Evolutionary conservation across 2,888 invertebrate species (phyloP), one percentile per base, ranked within the genome.

Genomic region (Rotaria socialis): DNA sequence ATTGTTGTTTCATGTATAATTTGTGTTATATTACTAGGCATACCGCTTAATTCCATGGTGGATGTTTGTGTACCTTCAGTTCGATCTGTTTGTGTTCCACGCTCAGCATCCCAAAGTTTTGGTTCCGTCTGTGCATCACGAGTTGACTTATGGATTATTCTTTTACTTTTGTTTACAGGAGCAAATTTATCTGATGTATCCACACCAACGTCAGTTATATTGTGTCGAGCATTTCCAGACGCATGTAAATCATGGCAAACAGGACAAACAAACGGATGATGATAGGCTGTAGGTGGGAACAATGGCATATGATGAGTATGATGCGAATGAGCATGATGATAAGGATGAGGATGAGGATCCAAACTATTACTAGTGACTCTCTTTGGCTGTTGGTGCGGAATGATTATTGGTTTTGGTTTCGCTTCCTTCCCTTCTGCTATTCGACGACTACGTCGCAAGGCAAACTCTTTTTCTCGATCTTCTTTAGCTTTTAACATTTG

Each of bases 21-120:
- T 67, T 67, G 14, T 35, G 67, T 67, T 35, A 67, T 14, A 67
- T 67, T 67, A 19, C 19, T 67, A 6, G 67, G 67, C 16, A 67
- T 67, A 16, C 67, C 16, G 35, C 27, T 41, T 35, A 67, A 67
- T 41, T 67, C 67, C 35, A 67, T 67, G 19, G 35, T 14, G 35
- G 67, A 67, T 67, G 67, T 67, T 67, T 67, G 67, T 67, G 67
- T 67, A 19, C 67, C 67, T 67, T 67, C 67, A 35, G 67, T 67
- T 35, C 67, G 35, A 67, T 67, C 67, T 27, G 67, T 67, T 19
- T 67, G 67, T 67, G 67, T 67, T 27, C 19, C 35, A 67, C 27
- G 19, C 19, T 67, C 67, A 35, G 8, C 7, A 67, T 67, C 27
- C 27, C 67, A 55, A 55, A 55, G 19, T 55, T 55, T 55, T 5